Conservation (phyloP, 2,113 vertebrate species). For the Leucoraja erinaceus region DNA sequence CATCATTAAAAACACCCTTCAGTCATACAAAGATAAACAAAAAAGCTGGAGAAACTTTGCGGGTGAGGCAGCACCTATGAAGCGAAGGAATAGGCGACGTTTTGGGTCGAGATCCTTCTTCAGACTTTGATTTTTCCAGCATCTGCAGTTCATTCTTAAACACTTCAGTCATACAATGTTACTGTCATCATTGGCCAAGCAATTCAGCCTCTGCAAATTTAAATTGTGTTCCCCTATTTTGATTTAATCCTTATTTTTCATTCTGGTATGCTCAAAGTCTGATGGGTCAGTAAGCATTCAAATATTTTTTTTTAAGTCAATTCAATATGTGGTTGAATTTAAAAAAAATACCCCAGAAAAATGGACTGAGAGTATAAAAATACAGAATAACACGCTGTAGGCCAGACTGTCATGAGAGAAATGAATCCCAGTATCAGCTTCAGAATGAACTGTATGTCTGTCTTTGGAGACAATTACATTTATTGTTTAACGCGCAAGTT, state of each 20-base stretch:
- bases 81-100: no score
- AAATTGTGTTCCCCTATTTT: not conserved
- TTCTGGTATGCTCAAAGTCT: not conserved
- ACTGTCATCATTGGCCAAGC: not conserved
- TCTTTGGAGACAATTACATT: conserved; percentile 10
- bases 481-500: conserved; percentile 10
- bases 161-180: not conserved
- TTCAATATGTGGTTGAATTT: not conserved
- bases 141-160: no score
- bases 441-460: not conserved
- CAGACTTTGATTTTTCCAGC: no score
- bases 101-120: no score
- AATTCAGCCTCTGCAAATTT: not conserved
- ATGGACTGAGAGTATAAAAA: not conserved
- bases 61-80: no score
- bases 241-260: not conserved
- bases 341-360: not conserved
- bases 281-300: not conserved
- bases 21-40: not conserved
- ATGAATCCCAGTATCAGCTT: not conserved
- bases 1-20: not conserved
- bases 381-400: not conserved
- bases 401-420: not conserved
- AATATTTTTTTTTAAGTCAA: not conserved
- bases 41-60: no score